These are phyloP conservation scores for Mechanitis mazaeus DNA, from an alignment of 2,888 invertebrate species.

Conservation along the genomic window DNA sequence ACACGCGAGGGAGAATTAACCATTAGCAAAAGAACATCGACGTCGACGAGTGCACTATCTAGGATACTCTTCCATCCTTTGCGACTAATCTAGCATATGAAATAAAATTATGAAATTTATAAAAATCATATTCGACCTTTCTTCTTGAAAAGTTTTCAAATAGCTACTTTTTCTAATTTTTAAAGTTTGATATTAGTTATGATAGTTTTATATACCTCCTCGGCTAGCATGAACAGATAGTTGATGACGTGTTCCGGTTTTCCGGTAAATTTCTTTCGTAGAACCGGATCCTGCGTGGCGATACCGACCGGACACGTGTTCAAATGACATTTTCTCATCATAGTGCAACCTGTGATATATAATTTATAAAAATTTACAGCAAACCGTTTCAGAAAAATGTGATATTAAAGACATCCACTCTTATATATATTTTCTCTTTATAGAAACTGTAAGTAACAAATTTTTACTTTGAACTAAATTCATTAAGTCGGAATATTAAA, in stretches of 20 bases:
- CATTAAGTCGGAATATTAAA: background rate
- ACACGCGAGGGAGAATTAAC: background rate
- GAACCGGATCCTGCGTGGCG: constrained; percentile 97
- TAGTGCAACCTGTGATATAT: constrained; percentile 86
- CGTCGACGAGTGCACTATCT: too few relatives aligned
- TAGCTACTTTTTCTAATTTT: too few relatives aligned
- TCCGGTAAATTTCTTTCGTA: constrained; percentile 97
- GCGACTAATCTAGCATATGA: too few relatives aligned
- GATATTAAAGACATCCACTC: too few relatives aligned
- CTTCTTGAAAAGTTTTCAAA: too few relatives aligned
- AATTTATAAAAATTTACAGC: background rate
- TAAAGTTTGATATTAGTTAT: background rate
- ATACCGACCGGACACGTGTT: constrained; percentile 99
- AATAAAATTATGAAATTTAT: too few relatives aligned
- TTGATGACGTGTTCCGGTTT: constrained; percentile 98
- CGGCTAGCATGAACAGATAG: constrained; percentile 97
- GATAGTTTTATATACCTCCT: constrained; percentile 82
- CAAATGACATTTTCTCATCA: constrained; percentile 99
- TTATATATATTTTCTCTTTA: background rate
- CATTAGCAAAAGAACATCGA: too few relatives aligned
- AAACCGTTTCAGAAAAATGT: background rate
- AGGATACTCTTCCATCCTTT: too few relatives aligned
- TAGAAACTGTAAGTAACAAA: too few relatives aligned
- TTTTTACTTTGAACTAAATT: background rate
- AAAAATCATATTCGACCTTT: too few relatives aligned